Base-by-base conservation (phyloP, 1,140 invertebrate species). In the Protaetia brevitarsis region DNA sequence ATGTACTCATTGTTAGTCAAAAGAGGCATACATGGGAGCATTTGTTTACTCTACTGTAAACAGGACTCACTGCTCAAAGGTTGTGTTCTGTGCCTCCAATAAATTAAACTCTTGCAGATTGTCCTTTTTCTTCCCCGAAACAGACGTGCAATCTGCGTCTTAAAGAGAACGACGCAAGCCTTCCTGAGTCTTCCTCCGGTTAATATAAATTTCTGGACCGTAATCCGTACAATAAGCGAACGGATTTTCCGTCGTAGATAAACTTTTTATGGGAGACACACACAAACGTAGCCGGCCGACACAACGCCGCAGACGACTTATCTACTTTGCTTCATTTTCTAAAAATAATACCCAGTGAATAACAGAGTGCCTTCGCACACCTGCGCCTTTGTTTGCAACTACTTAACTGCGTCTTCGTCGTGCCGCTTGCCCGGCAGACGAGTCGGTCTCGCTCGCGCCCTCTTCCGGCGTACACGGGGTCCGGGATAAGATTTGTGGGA, bases 271-370 rank as follows among this genome's bases (percentile, higher is more conserved):
- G 29, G 26, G 26, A 26, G n/a, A 34, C n/a, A 58, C 28, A 27
- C 56, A 23, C 2, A 21, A 8, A 34, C 11, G 11, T 58, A 19
- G 34, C 13, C 45, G 6, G 10, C 23, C 2, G 13, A 28, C 7
- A 27, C 28, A 61, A 61, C 28, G 16, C 31, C 45, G n/a, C 51
- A 45, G 41, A 37, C 34, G 56, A 67, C 60, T 66, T 64, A 64
- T 67, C 66, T 67, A 64, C 62, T 63, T 63, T 64, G 66, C 41
- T 67, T 64, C 61, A 67, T 67, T 67, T 64, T 67, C 66, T 58
- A 67, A 67, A 67, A 67, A 67, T 67, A 67, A 67, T 67, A 67
- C 66, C 66, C 61, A 56, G 28, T 45, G 66, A 67, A 67, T 67
- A 67, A 64, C 62, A 59, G 36, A 67, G 62, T 28, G 56, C 29